Conservation (phyloP, 1,140 invertebrate species). For the Drosophila rhopaloa region DNA sequence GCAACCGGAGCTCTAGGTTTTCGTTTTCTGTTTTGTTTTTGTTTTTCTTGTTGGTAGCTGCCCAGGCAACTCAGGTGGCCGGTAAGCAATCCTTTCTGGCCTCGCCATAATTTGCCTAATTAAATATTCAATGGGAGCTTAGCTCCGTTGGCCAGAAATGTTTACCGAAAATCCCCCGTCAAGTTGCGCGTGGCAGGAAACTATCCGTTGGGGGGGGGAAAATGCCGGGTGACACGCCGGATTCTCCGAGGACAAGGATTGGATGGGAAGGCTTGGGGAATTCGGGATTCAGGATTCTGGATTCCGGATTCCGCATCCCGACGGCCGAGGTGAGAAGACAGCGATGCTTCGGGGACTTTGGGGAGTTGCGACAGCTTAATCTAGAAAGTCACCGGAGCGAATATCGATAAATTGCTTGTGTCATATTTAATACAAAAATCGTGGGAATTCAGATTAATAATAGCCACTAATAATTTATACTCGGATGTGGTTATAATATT, state of each 20-base stretch:
- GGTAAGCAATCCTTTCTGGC: constrained; percentile 22
- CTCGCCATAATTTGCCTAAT: constrained; percentile 53
- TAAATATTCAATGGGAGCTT: constrained; percentile 51
- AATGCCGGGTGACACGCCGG: constrained; percentile 8
- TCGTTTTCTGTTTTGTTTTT: neutral
- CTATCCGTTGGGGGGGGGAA: constrained; percentile 12
- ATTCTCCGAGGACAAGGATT: neutral
- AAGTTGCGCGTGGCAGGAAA: constrained; percentile 26
- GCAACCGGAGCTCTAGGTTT: neutral
- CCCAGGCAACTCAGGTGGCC: constrained; percentile 23
- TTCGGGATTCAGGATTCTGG: neutral
- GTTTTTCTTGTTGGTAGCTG: neutral
- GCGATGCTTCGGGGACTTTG: constrained; percentile 3
- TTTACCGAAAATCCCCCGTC: constrained; percentile 11
- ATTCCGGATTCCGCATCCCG: neutral
- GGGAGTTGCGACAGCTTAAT: constrained; percentile 8
- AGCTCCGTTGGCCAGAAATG: constrained; percentile 8
- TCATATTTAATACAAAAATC: neutral
- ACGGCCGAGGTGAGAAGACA: constrained; percentile 17
- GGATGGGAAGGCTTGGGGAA: neutral
- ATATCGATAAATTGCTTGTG: neutral
- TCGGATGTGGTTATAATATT: neutral
- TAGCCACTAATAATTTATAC: neutral
- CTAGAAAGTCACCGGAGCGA: constrained; percentile 13
- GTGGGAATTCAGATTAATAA: neutral